Evolutionary conservation across 2,113 vertebrate genomes (phyloP), one percentile per base, ranked within the genome.

Genomic region (Glaucidium brasilianum): DNA sequence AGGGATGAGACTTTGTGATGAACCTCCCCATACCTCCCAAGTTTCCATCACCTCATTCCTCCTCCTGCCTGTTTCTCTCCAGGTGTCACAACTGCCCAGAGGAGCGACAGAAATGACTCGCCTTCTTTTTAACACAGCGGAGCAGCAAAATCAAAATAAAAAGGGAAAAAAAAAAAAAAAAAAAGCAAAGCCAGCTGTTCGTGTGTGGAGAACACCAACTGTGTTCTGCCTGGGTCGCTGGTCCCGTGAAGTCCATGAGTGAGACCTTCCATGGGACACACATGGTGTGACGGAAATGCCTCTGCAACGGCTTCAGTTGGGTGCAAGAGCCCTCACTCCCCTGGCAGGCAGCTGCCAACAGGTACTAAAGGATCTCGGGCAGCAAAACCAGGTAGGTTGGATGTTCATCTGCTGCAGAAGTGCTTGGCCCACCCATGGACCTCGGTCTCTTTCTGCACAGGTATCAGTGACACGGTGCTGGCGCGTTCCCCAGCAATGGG

Each of bases 231-330:
- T 8, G 4, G 21, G 39, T 20, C 58, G 37, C 32, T 1, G 0
- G 8, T 29, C 35, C 34, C 1, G 0, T 27, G 43, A 83, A 69
- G 50, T n/a, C 16, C 37, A 34, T 1, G 11, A 45, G 41, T 0
- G 6, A 49, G 72, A 49, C 25, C 6, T 77, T 58, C 43, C 37
- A 32, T 1, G 12, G 34, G 11, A 67, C 15, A 56, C 34, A 64
- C 7, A 5, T 0, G 8, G 45, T 56, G 47, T 1, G 1, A 56
- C 20, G 52, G 49, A 53, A 77, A 47, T 15, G 11, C 26, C 27
- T 34, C 75, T 18, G 19, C 30, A 62, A 15, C 3, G 41, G 56
- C 20, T 20, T 50, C 4, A 4, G 58, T 22, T n/a, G n/a, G 19
- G 60, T 1, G 2, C 21, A 30, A 35, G 12, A 66, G 26, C 23